Conservation (phyloP, 2,797 vertebrate genomes). For the Ctenopoma kingsleyae region DNA sequence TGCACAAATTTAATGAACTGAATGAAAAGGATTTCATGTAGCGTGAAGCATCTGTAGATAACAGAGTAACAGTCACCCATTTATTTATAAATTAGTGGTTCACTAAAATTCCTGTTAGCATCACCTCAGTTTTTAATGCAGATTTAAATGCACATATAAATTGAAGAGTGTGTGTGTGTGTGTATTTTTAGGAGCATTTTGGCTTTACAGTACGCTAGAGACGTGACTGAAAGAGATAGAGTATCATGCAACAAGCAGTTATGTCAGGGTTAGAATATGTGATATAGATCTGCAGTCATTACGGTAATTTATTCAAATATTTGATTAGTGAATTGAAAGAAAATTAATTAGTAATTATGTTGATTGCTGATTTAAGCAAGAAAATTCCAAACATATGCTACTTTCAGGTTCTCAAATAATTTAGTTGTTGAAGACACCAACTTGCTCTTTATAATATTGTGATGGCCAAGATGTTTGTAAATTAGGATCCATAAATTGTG, state of each 20-base stretch:
- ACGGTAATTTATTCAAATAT: too few species aligned
- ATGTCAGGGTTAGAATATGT: neutral
- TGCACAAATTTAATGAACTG: slow-evolving; percentile 45
- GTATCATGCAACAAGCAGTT: neutral
- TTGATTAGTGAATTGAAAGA: neutral
- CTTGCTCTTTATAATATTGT: too few species aligned
- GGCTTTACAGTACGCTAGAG: neutral
- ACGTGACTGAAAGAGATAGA: neutral
- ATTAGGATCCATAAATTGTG: too few species aligned
- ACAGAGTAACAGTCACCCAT: slow-evolving; percentile 5
- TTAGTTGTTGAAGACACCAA: too few species aligned
- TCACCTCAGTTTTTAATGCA: slow-evolving; percentile 4
- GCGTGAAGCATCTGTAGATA: slow-evolving; percentile 33
- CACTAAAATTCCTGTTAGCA: neutral
- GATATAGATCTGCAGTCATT: neutral
- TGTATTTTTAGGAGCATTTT: neutral
- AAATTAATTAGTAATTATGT: too few species aligned
- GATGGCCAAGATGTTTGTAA: too few species aligned
- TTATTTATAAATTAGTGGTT: slow-evolving; percentile 20
- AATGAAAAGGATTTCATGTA: slow-evolving; percentile 4
- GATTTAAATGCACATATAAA: slow-evolving; percentile 1
- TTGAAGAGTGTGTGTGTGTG: neutral
- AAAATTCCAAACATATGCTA: neutral
- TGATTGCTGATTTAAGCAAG: too few species aligned
- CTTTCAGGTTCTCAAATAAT: neutral